Evolutionary conservation across 1,140 invertebrate genomes (phyloP), one percentile per base, ranked within the genome.

Genomic region (Panonychus citri): DNA sequence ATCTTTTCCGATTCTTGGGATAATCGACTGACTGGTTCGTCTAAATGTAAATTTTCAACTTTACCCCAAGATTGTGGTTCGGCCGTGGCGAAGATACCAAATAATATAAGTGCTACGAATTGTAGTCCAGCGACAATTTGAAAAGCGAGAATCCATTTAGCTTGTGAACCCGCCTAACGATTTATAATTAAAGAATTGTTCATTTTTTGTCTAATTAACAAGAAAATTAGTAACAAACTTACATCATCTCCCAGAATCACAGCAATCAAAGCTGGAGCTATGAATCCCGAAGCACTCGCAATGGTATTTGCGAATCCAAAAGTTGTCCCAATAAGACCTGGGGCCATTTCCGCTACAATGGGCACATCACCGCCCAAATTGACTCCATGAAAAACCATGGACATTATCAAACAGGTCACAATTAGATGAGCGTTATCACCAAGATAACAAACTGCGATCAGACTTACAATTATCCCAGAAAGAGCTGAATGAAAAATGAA

Each of bases 301-400:
- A 58, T 8, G 7, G 28, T 55, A 27, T 54, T 48, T 0, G 57
- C n/a, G 26, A 58, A 17, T 24, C 57, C 57, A 37, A 57, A 57
- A 13, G 56, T 21, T 5, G 27, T 37, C 8, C 57, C 57, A n/a
- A 34, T 37, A 1, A 42, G 19, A 25, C 48, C 37, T 2, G 57
- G 57, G 2, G 57, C 57, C 57, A 53, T 46, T 25, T 58, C 57
- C 13, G 37, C 19, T n/a, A 52, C 25, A 13, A 61, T 60, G 3
- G 61, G 57, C 10, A 59, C 40, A 28, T 64, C 57, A 7, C 63
- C 63, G 15, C 63, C 63, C 7, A 57, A 57, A 30, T 43, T 46
- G 7, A 62, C 34, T 2, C 62, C 63, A 25, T 55, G 43, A 1
- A 54, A 57, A 24, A 58, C 57, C 59, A 64, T 60, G 1, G 50